Evolutionary conservation across 2,113 vertebrate genomes (phyloP).

Genomic region (Eudorcas thomsonii): DNA sequence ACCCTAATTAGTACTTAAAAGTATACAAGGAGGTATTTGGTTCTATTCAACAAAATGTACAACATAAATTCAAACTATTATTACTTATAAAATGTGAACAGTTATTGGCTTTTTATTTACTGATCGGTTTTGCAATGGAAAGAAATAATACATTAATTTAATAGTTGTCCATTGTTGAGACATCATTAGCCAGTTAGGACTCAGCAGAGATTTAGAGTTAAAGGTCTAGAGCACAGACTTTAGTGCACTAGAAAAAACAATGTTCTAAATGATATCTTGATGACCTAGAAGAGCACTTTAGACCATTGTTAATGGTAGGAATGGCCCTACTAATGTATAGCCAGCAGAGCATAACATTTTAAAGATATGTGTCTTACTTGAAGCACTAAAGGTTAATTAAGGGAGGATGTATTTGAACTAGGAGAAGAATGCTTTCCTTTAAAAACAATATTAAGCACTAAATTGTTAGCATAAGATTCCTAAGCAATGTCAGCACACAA

Average conservation of each 20-base stretch:
- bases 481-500: constrained; percentile 36
- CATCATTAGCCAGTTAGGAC: constrained; percentile 4
- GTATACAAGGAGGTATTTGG: not conserved
- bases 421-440: constrained; percentile 33
- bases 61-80: not conserved
- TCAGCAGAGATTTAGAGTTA: constrained; percentile 38
- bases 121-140: constrained; percentile 42
- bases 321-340: constrained; percentile 36
- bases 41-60: not conserved
- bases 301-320: constrained; percentile 32
- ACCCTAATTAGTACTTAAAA: not conserved
- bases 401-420: constrained; percentile 38
- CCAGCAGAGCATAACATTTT: constrained; percentile 43
- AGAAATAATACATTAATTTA: constrained; percentile 34
- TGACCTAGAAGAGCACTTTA: constrained; percentile 52
- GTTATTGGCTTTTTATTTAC: constrained; percentile 45
- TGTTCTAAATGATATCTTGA: constrained; percentile 46
- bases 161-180: constrained; percentile 42
- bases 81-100: not conserved
- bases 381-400: constrained; percentile 69
- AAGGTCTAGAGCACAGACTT: constrained; percentile 53
- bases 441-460: constrained; percentile 46
- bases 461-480: constrained; percentile 29
- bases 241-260: constrained; percentile 28
- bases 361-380: constrained; percentile 51